Percentiles rank a stretch among this genome's conserved stretches.
Conservation (phyloP, 2,888 invertebrate species). For the Mylabris sibirica region DNA sequence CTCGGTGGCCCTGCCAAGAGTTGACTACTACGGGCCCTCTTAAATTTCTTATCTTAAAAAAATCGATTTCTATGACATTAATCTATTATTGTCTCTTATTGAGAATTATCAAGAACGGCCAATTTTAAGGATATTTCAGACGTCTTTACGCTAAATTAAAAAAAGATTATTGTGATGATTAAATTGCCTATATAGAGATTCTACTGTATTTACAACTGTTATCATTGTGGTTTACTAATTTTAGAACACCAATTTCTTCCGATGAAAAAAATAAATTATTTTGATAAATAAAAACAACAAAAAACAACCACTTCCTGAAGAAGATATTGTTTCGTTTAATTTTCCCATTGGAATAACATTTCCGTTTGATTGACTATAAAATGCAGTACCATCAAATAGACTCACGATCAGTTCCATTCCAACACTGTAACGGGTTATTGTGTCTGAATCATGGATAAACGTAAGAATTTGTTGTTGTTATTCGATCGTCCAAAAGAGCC, state of each 20-base stretch:
- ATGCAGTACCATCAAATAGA: too few species aligned
- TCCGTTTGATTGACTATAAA: neutral
- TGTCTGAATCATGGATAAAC: slow-evolving; percentile 40
- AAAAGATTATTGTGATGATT: too few species aligned
- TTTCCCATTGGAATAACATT: neutral
- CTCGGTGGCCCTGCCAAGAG: too few species aligned
- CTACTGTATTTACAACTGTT: neutral
- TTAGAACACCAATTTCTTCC: neutral
- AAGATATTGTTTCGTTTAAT: neutral
- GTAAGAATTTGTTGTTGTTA: slow-evolving; percentile 68
- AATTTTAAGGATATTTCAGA: too few species aligned
- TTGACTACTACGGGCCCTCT: too few species aligned
- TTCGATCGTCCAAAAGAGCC: slow-evolving; percentile 81
- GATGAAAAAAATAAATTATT: neutral
- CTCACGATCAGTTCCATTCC: neutral
- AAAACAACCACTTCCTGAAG: neutral
- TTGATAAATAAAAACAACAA: neutral
- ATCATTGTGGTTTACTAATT: neutral
- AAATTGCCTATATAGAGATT: neutral
- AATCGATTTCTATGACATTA: too few species aligned
- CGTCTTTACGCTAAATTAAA: too few species aligned
- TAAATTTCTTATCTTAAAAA: too few species aligned
- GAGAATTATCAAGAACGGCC: too few species aligned
- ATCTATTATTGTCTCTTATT: too few species aligned
- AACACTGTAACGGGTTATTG: neutral